These are phyloP conservation scores for Sarcophaga carnaria DNA, from an alignment of 2,888 invertebrate genomes.

Conservation along the genomic window DNA sequence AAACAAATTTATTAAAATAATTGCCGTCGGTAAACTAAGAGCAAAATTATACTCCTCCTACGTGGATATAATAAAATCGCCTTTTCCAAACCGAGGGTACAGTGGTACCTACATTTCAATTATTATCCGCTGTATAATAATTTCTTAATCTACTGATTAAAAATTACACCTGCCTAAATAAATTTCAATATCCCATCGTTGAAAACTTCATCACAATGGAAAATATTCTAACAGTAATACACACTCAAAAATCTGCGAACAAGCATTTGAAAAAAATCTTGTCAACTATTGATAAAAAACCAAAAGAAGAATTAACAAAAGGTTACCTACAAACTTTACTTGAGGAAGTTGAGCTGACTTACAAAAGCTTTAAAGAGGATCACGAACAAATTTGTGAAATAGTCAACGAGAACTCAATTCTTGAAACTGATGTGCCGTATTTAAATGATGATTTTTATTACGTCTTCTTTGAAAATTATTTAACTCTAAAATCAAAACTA, in stretches of 20 bases:
- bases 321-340: constrained; percentile 19
- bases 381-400: constrained; percentile 22
- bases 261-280: constrained; percentile 15
- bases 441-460: constrained; percentile 20
- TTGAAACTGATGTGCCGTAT: constrained; percentile 20
- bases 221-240: background rate
- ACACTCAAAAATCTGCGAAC: constrained; percentile 7
- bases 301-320: constrained; percentile 12
- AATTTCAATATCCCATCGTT: background rate
- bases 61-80: constrained; percentile 10
- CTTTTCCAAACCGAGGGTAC: background rate
- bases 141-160: constrained; percentile 14
- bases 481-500: constrained; percentile 19
- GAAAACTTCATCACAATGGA: constrained; percentile 16
- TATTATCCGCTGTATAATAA: background rate
- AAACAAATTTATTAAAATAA: background rate
- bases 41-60: constrained; percentile 25
- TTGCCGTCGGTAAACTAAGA: too few species aligned
- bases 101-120: background rate
- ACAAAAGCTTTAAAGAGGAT: constrained; percentile 29
- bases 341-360: constrained; percentile 32
- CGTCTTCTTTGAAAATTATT: constrained; percentile 12
- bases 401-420: constrained; percentile 13
- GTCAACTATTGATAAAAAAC: background rate
- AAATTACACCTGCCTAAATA: background rate